Percentiles rank a stretch among this genome's conserved stretches.
Evolutionary conservation across 2,113 vertebrate species (phyloP).

Genomic region (Salvelinus sp.): DNA sequence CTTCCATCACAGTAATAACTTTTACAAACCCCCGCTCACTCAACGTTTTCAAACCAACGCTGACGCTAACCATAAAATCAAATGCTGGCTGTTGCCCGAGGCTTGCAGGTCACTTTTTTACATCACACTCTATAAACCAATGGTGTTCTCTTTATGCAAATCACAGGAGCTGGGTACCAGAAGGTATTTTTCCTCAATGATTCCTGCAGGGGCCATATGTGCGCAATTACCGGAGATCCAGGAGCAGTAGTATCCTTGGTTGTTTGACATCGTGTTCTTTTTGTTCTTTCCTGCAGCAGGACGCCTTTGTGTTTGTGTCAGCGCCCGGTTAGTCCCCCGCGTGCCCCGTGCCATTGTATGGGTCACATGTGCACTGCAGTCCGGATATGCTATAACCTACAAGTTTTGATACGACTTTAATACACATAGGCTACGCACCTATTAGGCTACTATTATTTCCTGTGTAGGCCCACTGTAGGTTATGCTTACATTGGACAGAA

Average conservation of each 20-base stretch:
- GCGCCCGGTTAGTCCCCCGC: background rate
- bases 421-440: too few species aligned
- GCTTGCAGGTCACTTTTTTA: slow-evolving; percentile 67
- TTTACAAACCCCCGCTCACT: slow-evolving; percentile 25
- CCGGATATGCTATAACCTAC: background rate
- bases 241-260: slow-evolving; percentile 29
- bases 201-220: slow-evolving; percentile 64
- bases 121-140: slow-evolving; percentile 67
- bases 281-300: slow-evolving; percentile 32
- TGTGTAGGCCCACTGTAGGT: too few species aligned
- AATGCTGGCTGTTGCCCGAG: slow-evolving; percentile 58
- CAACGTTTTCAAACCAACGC: background rate
- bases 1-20: too few species aligned
- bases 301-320: slow-evolving; percentile 15
- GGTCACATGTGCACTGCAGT: background rate
- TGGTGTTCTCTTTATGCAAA: slow-evolving; percentile 68
- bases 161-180: slow-evolving; percentile 52
- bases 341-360: background rate
- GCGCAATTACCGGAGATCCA: slow-evolving; percentile 50
- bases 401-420: slow-evolving; percentile 14
- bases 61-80: slow-evolving; percentile 46
- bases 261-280: slow-evolving; percentile 48
- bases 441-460: too few species aligned
- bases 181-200: slow-evolving; percentile 66
- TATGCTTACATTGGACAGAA: too few species aligned